Conservation (phyloP, 2,113 vertebrate genomes). For the Laticauda laticaudata region DNA sequence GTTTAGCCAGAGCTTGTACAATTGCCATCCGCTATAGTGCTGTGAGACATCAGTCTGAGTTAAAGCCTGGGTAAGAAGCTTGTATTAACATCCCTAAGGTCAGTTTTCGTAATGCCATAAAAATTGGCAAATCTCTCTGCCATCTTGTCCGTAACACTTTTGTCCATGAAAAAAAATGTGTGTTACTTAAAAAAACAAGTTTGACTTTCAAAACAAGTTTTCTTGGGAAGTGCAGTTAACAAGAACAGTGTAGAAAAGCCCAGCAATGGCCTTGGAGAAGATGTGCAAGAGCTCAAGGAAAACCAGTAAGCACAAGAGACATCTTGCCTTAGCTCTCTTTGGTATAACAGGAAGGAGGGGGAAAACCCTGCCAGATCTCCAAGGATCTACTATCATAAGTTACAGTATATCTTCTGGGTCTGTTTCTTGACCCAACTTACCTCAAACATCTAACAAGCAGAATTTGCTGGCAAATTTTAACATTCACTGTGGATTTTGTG, state of each 20-base stretch:
- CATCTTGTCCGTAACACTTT: background rate
- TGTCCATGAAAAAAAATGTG: background rate
- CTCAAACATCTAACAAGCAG: background rate
- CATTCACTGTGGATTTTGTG: background rate
- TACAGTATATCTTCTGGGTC: background rate
- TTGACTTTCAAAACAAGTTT: background rate
- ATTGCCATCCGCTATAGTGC: conserved; percentile 94
- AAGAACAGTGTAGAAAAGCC: background rate
- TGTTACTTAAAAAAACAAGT: background rate
- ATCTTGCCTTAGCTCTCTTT: background rate
- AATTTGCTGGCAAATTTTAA: background rate
- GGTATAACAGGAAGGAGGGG: background rate
- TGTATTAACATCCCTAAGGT: background rate
- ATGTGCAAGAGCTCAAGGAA: background rate
- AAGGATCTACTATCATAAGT: background rate
- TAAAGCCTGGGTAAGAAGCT: conserved; percentile 82
- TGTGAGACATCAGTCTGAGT: conserved; percentile 92
- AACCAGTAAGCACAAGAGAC: background rate
- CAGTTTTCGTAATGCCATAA: background rate
- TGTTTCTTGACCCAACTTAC: background rate
- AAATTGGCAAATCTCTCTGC: background rate
- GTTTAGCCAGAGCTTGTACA: conserved; percentile 84
- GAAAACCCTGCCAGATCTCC: background rate
- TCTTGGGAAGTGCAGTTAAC: too few species aligned
- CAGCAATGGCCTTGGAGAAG: background rate